phyloP scores from a whole-genome alignment of 2,113 vertebrate genomes.

The Rhinopomastus cyanomelas region DNA sequence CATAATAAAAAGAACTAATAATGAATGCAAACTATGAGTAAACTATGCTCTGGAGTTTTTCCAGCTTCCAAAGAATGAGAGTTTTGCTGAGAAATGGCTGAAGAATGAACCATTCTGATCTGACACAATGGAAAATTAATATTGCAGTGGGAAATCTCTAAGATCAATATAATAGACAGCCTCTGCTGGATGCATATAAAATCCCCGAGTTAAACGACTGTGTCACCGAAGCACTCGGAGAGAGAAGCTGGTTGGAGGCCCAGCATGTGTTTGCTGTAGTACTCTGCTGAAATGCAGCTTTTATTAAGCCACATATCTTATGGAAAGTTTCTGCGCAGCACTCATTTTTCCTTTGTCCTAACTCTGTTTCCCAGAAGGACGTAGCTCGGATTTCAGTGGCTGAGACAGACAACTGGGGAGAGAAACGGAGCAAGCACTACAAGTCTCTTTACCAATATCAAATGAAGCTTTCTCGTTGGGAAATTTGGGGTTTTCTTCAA shows the following conservation, averaged over 20 bases:
- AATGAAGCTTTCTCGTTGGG: background rate
- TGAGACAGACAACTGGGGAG: background rate
- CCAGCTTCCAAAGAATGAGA: background rate
- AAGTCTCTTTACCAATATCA: background rate
- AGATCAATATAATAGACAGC: constrained; percentile 46
- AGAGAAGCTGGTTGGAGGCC: constrained; percentile 9
- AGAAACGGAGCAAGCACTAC: background rate
- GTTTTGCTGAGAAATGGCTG: constrained; percentile 21
- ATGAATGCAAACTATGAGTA: constrained; percentile 27
- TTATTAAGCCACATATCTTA: constrained; percentile 55
- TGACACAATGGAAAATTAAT: constrained; percentile 40
- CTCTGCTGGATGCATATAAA: constrained; percentile 37
- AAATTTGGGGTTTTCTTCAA: background rate
- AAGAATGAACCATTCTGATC: constrained; percentile 8
- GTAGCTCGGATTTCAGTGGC: background rate
- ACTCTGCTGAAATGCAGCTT: constrained; percentile 24
- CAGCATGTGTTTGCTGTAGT: constrained; percentile 22
- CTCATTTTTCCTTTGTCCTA: constrained; percentile 15
- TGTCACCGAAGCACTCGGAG: constrained; percentile 24
- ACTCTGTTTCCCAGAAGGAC: constrained; percentile 3
- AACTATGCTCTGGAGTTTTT: constrained; percentile 13
- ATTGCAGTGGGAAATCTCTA: constrained; percentile 36
- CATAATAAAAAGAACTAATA: constrained; percentile 50
- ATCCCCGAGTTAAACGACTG: constrained; percentile 23
- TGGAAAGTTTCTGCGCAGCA: constrained; percentile 22